phyloP scores from a whole-genome alignment of 2,797 vertebrate genomes.

The Acipenser oxyrinchus region DNA sequence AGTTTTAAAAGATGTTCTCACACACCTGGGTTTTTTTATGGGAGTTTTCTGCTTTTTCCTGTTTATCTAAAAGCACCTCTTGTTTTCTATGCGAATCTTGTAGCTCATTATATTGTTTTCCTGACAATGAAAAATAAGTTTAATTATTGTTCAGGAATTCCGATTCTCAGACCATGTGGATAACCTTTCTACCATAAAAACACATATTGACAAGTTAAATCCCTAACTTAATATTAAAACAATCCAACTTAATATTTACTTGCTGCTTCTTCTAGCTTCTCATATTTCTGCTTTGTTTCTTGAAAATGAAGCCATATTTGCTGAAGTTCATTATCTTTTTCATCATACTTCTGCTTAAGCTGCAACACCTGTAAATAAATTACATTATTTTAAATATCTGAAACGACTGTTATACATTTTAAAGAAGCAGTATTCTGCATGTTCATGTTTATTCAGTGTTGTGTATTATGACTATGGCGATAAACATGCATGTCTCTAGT shows the following conservation, averaged over 20 bases:
- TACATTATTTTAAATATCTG: constrained; percentile 3
- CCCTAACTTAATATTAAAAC: too few species aligned
- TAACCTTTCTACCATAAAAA: too few species aligned
- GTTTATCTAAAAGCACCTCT: constrained; percentile 57
- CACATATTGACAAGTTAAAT: too few species aligned
- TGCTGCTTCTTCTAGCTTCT: constrained; percentile 59
- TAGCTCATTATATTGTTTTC: constrained; percentile 56
- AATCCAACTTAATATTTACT: constrained; percentile 53
- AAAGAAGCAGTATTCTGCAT: too few species aligned
- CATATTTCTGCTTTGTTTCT: constrained; percentile 53
- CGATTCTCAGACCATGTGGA: too few species aligned
- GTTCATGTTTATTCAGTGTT: too few species aligned
- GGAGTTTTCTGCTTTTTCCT: constrained; percentile 53
- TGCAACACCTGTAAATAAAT: constrained; percentile 52
- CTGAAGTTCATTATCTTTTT: constrained; percentile 62
- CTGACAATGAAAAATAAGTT: constrained; percentile 43
- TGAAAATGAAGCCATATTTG: constrained; percentile 57
- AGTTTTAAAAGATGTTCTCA: neutral
- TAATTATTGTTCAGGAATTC: neutral
- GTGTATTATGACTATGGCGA: too few species aligned
- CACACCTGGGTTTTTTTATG: constrained; percentile 64
- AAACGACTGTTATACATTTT: constrained; percentile 7
- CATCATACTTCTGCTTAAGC: constrained; percentile 52
- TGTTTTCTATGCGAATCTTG: constrained; percentile 55
- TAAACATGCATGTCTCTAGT: too few species aligned